These are phyloP conservation scores for Heliconius congener DNA, from an alignment of 1,140 invertebrate genomes.

Conservation along the genomic window DNA sequence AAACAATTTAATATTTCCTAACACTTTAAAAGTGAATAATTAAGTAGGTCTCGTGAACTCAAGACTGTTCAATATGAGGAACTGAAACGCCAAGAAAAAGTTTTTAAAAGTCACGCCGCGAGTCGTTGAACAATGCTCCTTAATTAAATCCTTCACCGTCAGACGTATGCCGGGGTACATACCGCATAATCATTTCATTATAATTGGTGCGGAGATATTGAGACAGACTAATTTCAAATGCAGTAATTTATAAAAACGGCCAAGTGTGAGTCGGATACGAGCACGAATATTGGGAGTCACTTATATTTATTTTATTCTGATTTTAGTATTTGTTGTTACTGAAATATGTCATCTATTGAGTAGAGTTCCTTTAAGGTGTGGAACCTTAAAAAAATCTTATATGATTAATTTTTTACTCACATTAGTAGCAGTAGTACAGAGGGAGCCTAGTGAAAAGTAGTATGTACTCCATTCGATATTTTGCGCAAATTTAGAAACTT, in stretches of 20 bases:
- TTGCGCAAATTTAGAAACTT: too few species aligned
- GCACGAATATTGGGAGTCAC: too few species aligned
- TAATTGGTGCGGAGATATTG: constrained; percentile 39
- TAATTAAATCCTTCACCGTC: constrained; percentile 71
- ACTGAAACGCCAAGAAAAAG: constrained; percentile 55
- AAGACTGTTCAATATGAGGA: constrained; percentile 55
- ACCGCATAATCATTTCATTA: constrained; percentile 71
- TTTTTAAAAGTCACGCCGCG: constrained; percentile 74
- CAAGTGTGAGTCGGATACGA: too few species aligned
- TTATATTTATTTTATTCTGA: too few species aligned
- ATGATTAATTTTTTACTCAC: too few species aligned
- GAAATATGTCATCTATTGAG: too few species aligned
- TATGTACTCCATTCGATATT: too few species aligned
- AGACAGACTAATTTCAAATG: constrained; percentile 52
- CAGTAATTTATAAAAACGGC: constrained; percentile 42
- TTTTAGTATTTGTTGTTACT: too few species aligned
- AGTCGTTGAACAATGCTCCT: constrained; percentile 70
- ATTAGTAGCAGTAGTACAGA: too few species aligned
- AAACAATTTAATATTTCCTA: background rate
- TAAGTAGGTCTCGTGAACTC: constrained; percentile 45
- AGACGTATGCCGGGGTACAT: constrained; percentile 53
- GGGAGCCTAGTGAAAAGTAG: too few species aligned
- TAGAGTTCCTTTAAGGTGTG: too few species aligned
- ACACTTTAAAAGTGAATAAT: background rate
- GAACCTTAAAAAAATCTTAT: too few species aligned